Evolutionary conservation across 2,113 vertebrate species (phyloP), one percentile per base, ranked within the genome.

Genomic region (Pterocles burchelli): DNA sequence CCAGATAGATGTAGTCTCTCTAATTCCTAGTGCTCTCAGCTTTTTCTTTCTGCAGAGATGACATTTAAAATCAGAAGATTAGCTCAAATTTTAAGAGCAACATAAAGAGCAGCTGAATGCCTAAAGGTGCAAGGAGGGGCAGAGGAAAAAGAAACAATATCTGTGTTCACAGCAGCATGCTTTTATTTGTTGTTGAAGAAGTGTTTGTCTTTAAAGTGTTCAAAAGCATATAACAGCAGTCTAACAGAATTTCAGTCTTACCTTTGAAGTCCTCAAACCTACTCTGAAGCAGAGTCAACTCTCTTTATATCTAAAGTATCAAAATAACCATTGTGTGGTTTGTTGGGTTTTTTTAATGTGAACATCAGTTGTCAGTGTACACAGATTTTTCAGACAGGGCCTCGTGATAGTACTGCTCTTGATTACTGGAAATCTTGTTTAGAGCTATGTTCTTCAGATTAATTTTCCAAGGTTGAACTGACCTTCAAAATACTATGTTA

Each of bases 181-280:
- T 93, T 96, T 76, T 41, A 84, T 68, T 92, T 88, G 78, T 92
- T 88, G 78, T 62, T 89, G 52, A 71, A 81, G 6, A 90, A 65
- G 3, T 61, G 52, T 90, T 95, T 90, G 46, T 86, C 62, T 97
- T 97, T 90, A 95, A 95, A 96, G 13, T 21, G 62, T 82, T 95
- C 57, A 59, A 79, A 93, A 90, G 46, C 17, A 92, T 48, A 55
- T 80, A 75, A 67, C 10, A 58, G 45, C 82, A 20, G 21, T 61
- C 62, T 95, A 96, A 92, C 63, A 71, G 89, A 96, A 95, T 93
- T 75, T 91, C 59, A 52, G 18, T 87, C 51, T 77, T 94, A 65
- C 19, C 34, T 80, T 72, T 89, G 49, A 93, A 96, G 71, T 70
- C 61, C 15, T 78, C 71, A 77, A 38, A 90, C 13, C 31, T 43